A percentile compares a stretch with the other conserved stretches of the same genome.
Conservation (phyloP, 2,888 invertebrate genomes). For the Erpobdella octoculata region DNA sequence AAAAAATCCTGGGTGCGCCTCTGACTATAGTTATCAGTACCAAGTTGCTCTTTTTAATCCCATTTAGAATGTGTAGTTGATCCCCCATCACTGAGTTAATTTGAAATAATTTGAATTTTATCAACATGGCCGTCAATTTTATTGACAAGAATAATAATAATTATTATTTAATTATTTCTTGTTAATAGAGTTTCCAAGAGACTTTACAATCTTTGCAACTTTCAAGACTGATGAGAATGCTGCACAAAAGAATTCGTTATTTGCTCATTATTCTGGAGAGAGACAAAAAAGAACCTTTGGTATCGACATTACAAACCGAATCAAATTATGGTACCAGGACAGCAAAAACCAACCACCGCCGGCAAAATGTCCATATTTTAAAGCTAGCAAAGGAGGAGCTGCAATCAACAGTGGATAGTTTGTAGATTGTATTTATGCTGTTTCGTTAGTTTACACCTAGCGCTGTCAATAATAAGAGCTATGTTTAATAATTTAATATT, state of each 20-base stretch:
- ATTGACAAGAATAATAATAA: too few relatives aligned
- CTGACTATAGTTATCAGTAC: too few relatives aligned
- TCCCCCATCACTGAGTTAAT: too few relatives aligned
- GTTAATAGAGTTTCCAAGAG: slow-evolving; percentile 2
- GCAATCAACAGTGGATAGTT: slow-evolving; percentile 4
- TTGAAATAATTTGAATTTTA: too few relatives aligned
- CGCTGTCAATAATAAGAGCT: too few relatives aligned
- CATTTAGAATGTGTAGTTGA: too few relatives aligned
- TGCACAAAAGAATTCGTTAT: neutral
- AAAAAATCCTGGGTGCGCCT: too few relatives aligned
- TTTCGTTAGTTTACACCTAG: neutral
- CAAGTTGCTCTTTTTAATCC: too few relatives aligned
- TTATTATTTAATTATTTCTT: neutral
- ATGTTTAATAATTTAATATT: neutral
- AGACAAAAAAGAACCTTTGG: neutral
- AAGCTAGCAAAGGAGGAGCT: neutral
- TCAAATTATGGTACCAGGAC: slow-evolving; percentile 2
- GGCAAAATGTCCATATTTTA: neutral
- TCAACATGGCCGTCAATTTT: too few relatives aligned
- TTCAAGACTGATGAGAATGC: neutral
- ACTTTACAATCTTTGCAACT: neutral
- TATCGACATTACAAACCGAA: neutral
- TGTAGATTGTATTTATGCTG: neutral
- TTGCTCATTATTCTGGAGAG: slow-evolving; percentile 1
- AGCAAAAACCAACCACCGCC: neutral